These are phyloP conservation scores for Eupithecia exiguata DNA, from an alignment of 2,888 invertebrate genomes.

Conservation along the genomic window DNA sequence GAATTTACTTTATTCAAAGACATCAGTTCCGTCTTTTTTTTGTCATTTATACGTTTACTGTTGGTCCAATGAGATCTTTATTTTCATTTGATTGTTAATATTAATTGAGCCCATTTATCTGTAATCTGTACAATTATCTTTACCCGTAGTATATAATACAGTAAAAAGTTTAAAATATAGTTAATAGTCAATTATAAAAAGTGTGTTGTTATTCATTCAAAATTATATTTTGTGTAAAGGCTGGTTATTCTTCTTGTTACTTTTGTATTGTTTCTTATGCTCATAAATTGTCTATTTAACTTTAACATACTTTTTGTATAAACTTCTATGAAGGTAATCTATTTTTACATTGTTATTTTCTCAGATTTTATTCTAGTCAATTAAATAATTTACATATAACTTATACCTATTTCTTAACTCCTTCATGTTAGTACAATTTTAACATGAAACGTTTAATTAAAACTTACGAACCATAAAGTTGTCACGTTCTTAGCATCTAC, in stretches of 20 bases:
- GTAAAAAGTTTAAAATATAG: conserved; percentile 45
- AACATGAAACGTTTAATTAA: background rate
- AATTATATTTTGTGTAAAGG: conserved; percentile 53
- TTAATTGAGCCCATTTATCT: background rate
- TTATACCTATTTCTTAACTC: background rate
- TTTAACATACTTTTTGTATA: background rate
- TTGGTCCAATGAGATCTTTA: background rate
- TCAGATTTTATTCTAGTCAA: conserved; percentile 2
- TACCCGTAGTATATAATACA: conserved; percentile 39
- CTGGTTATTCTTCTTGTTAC: conserved; percentile 48
- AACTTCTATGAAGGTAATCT: background rate
- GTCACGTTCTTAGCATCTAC: background rate
- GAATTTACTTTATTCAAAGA: background rate
- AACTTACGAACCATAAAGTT: background rate
- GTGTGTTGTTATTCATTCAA: conserved; percentile 25
- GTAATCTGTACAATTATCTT: conserved; percentile 31
- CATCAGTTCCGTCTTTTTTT: no score
- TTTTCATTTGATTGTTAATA: background rate
- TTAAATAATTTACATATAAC: background rate
- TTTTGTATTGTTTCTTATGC: background rate
- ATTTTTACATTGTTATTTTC: background rate
- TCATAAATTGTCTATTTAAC: background rate
- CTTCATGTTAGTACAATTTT: background rate
- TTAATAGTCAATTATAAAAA: conserved; percentile 30
- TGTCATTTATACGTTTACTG: background rate